Evolutionary conservation across 2,113 vertebrate species (phyloP), one percentile per base, ranked within the genome.

Genomic region (Carassius auratus): DNA sequence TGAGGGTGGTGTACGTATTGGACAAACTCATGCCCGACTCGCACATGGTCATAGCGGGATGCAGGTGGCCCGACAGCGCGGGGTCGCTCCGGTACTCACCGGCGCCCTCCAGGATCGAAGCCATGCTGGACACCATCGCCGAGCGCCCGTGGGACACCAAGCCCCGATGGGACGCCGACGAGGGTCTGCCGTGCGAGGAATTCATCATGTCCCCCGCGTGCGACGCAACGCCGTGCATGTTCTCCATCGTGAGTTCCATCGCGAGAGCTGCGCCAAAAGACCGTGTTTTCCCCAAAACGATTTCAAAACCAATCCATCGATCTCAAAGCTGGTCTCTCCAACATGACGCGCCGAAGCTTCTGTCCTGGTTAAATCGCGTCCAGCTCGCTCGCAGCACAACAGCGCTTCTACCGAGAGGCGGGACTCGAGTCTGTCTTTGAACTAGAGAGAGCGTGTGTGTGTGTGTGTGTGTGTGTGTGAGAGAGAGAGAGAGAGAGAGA

Each of bases 201-300:
- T 96, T 97, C 96, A 99, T 96, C 90, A 98, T 94, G 93, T 99
- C 97, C 45, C 96, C 96, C 86, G 97, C 95, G 93, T 98, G 97
- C 90, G 75, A 55, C 8, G 96, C 93, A 92, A 97, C 94, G 88
- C 96, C 95, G 93, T 98, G 97, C 57, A 98, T 93, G 92, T 95
- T 96, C 91, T 99, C 98, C 96, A 99, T 96, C 92, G 96, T 97
- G 93, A 99, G 96, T 95, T 99, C 98, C 97, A 98, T 98, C 86
- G 87, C 90, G 87, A 89, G 87, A 88, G 26, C 26, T 15, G 75
- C 48, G 23, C 48, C 33, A 83, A 83, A 45, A 62, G 12, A 76
- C 1, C 86, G 75, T 84, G 33, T 84, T 83, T 90, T 91, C 88
- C 88, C 66, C 23, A 88, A 91, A 92, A 93, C 87, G 82, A 88